Evolutionary conservation across 2,113 vertebrate species (phyloP), one percentile per base, ranked within the genome.

Genomic region (Monopterus albus): DNA sequence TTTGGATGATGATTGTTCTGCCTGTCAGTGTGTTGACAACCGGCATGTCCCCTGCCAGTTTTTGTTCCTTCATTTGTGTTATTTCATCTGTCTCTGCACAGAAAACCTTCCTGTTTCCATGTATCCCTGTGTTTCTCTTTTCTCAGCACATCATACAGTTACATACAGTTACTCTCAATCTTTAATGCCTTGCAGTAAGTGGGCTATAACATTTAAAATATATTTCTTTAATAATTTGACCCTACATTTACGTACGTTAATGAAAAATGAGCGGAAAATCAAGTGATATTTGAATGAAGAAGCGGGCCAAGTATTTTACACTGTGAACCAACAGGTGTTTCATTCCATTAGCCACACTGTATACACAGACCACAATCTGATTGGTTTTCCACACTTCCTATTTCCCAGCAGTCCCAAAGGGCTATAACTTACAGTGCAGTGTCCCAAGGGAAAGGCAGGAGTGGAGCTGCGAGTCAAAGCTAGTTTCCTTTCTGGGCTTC

Each of bases 401-500:
- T 53, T 74, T 74, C 31, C 45, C 55, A 70, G 5, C 53, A 31
- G 14, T 78, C 81, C 23, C 57, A 9, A 17, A 29, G 36, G 64
- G 59, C 67, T 65, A 61, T 77, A 80, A 65, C 33, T 72, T 70
- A 74, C 51, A 68, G n/a, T 25, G 29, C 40, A 18, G 31, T 40
- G 25, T 46, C 50, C 31, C 47, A 43, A 38, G 40, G 57, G 53
- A 25, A 51, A 39, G 12, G 40, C 47, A 28, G 23, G 40, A 58
- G 51, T 42, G 25, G 39, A 65, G 56, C 38, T 23, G 12, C 31
- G 35, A 71, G 26, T 75, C 59, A 52, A 20, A 43, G 31, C 57
- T 56, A 7, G 76, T 82, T 82, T 69, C 68, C 66, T 65, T 45
- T 78, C 62, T 67, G 18, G 9, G 53, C 50, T 57, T 75, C 49